These are phyloP conservation scores for Oreochromis grahami DNA, from an alignment of 2,797 vertebrate genomes.

Conservation along the genomic window DNA sequence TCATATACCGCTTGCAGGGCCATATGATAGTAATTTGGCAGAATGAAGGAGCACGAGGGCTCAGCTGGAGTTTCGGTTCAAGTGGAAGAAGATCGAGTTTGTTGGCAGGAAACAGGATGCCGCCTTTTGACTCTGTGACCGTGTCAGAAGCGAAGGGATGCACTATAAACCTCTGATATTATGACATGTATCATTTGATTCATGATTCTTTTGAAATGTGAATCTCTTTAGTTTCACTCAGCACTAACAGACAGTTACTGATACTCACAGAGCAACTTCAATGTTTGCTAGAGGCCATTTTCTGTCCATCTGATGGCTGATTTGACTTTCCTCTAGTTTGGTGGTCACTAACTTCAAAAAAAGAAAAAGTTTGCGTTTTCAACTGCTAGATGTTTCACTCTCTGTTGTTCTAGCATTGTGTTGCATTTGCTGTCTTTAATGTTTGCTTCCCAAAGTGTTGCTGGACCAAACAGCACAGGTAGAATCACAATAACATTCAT, in stretches of 20 bases:
- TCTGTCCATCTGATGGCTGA: neutral
- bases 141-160: neutral
- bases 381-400: neutral
- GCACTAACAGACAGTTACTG: neutral
- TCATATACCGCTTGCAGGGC: neutral
- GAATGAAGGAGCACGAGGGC: constrained; percentile 11
- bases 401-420: neutral
- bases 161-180: neutral
- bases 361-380: neutral
- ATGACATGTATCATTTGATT: neutral
- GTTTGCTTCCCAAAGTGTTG: neutral
- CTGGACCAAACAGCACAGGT: neutral
- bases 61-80: constrained; percentile 23
- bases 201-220: neutral
- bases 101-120: constrained; percentile 24
- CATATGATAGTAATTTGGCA: constrained; percentile 49
- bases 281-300: neutral
- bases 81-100: constrained; percentile 21
- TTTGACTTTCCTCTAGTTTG: neutral
- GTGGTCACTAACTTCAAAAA: neutral
- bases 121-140: neutral
- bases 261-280: neutral
- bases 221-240: neutral
- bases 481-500: neutral
- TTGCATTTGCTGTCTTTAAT: neutral